Evolutionary conservation across 1,140 invertebrate genomes (phyloP), one percentile per base, ranked within the genome.

Genomic region (Drosophila subpulchrella): DNA sequence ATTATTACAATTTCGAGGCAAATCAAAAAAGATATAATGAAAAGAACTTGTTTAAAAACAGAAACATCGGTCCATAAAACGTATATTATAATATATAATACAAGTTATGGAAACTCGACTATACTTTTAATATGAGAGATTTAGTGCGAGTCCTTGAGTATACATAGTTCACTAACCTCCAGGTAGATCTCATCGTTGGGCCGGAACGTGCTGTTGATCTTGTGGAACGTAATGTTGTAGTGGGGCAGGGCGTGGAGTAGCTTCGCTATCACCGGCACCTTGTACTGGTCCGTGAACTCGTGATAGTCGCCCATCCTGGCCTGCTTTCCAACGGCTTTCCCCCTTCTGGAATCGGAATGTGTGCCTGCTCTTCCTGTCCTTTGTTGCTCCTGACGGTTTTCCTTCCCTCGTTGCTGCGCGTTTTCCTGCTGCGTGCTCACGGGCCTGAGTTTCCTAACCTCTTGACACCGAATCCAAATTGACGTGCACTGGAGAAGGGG

Each of bases 131-230:
- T 7, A 8, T 34, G 7, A 8, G 32, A 34, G 7, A 10, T 34
- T 3, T 1, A 3, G 7, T 34, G 1, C 7, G 2, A 34, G 32
- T 32, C 32, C 6, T 32, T 32, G 32, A 8, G 1, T 34, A 27
- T 34, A 27, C 6, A 39, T 15, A n/a, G 50, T 36, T 36, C 36
- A 73, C 93, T 93, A 88, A 97, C 97, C 96, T 98, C 97, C 80
- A 97, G 94, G 93, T 99, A 99, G 77, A 97, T 95, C 77, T 96
- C 95, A 88, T 96, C 97, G 77, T 96, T 95, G 36, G 97, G 97
- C 92, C 97, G 96, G 93, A 99, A 98, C 58, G 97, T 98, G 85
- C 96, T 96, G 93, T 98, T 98, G 92, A 98, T 97, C 70, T 94
- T 94, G 92, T 97, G 96, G 81, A 98, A 95, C 74, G 96, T 96